Evolutionary conservation across 2,888 invertebrate genomes (phyloP).

Genomic region (Gymnocheta viridis): DNA sequence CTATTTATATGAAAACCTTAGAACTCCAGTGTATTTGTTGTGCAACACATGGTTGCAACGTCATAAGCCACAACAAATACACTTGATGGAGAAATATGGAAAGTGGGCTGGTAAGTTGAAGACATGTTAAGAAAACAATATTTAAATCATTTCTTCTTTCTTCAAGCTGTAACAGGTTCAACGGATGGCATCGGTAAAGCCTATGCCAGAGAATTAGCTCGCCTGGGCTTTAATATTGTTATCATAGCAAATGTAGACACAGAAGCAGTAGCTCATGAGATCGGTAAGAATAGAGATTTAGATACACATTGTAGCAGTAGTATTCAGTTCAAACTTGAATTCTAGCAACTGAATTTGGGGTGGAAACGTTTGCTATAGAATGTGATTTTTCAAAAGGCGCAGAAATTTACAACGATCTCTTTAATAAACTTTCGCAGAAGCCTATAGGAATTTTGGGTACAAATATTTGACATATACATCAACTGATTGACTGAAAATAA

Average conservation of each 20-base stretch:
- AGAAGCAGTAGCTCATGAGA: constrained; percentile 87
- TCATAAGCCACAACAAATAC: constrained; percentile 84
- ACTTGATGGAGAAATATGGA: constrained; percentile 86
- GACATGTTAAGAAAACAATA: not conserved
- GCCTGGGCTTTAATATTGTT: constrained; percentile 88
- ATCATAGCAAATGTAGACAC: constrained; percentile 89
- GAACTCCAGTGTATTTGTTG: constrained; percentile 84
- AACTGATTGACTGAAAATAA: not conserved
- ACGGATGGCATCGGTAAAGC: constrained; percentile 95
- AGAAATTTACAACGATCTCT: constrained; percentile 87
- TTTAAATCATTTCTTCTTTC: not conserved
- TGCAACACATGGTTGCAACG: constrained; percentile 80
- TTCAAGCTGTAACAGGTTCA: constrained; percentile 89
- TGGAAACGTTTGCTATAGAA: constrained; percentile 87
- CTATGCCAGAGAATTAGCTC: constrained; percentile 90
- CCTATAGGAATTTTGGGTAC: constrained; percentile 92
- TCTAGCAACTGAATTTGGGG: constrained; percentile 83
- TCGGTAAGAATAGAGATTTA: constrained; percentile 83
- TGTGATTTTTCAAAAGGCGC: constrained; percentile 90
- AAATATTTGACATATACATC: constrained; percentile 57
- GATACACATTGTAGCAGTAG: constrained; percentile 43
- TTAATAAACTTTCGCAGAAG: constrained; percentile 86
- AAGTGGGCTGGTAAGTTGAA: constrained; percentile 90
- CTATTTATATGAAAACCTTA: constrained; percentile 84
- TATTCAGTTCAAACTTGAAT: constrained; percentile 57